These are phyloP conservation scores for Myotis vivesi DNA, from an alignment of 2,797 vertebrate species.

Conservation along the genomic window DNA sequence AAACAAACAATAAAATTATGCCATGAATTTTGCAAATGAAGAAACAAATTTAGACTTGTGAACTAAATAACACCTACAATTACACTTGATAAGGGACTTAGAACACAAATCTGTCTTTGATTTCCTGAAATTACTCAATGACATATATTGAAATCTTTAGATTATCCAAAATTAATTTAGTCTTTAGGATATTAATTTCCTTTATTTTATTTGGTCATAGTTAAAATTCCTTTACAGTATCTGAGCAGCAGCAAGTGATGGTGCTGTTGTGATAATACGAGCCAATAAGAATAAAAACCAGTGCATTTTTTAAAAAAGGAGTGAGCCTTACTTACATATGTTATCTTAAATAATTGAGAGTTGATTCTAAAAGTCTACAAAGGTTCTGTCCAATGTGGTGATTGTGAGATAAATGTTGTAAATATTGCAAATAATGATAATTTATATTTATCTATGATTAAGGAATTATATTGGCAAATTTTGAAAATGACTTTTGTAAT, in stretches of 20 bases:
- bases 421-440: neutral
- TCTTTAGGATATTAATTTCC: neutral
- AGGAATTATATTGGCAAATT: conserved; percentile 4
- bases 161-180: neutral
- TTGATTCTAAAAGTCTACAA: neutral
- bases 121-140: neutral
- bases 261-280: neutral
- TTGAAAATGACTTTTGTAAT: neutral
- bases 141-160: neutral
- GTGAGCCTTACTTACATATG: neutral
- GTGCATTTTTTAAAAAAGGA: neutral
- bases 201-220: neutral
- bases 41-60: neutral
- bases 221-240: neutral
- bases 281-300: neutral
- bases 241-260: neutral
- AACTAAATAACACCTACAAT: neutral
- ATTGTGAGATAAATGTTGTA: neutral
- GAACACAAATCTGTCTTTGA: neutral
- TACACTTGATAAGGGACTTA: neutral
- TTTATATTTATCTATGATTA: neutral
- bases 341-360: neutral
- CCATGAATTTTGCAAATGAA: neutral
- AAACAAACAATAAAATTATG: conserved; percentile 14
- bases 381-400: neutral